These are phyloP conservation scores for Spilarctia lutea DNA, from an alignment of 2,888 invertebrate species.

Conservation along the genomic window DNA sequence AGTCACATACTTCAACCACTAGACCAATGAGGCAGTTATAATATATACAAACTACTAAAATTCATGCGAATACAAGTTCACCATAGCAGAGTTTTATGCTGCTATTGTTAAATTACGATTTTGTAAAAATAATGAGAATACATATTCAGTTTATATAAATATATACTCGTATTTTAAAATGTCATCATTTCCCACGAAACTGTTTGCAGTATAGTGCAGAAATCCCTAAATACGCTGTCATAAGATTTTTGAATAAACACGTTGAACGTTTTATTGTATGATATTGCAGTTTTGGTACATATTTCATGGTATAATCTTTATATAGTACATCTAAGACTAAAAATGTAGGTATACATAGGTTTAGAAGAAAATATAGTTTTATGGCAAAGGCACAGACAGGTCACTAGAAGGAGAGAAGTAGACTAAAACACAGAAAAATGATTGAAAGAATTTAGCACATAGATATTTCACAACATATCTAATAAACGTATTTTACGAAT, in stretches of 20 bases:
- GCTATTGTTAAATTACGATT: neutral
- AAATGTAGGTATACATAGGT: neutral
- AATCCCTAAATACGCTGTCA: neutral
- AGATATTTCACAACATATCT: too few relatives aligned
- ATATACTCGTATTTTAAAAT: neutral
- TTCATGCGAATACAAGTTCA: neutral
- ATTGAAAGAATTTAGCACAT: too few relatives aligned
- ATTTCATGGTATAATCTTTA: neutral
- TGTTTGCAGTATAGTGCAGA: neutral
- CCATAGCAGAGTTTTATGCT: neutral
- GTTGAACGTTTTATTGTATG: neutral
- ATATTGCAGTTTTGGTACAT: neutral
- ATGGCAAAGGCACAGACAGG: neutral
- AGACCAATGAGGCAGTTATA: too few relatives aligned
- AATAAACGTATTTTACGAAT: too few relatives aligned
- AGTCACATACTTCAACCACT: too few relatives aligned
- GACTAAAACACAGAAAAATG: too few relatives aligned
- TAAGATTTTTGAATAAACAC: constrained; percentile 1
- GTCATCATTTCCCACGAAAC: neutral
- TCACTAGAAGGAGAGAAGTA: too few relatives aligned
- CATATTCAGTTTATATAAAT: neutral
- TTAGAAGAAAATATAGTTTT: neutral
- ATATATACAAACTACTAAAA: neutral
- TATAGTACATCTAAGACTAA: neutral
- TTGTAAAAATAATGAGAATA: neutral